phyloP scores from a whole-genome alignment of 2,888 invertebrate genomes.

The Rhamphomyia laevipes region DNA sequence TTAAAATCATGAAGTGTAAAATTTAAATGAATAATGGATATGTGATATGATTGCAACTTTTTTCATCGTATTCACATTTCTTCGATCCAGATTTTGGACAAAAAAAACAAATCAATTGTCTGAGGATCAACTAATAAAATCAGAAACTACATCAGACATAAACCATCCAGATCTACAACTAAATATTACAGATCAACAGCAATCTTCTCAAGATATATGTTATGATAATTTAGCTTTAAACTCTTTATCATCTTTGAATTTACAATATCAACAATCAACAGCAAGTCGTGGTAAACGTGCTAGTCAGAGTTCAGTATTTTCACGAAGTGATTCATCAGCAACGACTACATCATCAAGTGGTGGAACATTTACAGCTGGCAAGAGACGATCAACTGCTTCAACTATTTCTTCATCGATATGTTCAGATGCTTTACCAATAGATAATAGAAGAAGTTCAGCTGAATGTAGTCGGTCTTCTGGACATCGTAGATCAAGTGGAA shows the following conservation, averaged over 20 bases:
- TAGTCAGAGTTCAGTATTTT: conserved; percentile 22
- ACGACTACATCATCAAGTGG: conserved; percentile 34
- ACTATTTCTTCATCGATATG: conserved; percentile 35
- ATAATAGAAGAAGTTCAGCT: conserved; percentile 34
- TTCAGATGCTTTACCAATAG: conserved; percentile 31
- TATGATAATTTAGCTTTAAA: conserved; percentile 1
- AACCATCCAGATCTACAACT: conserved; percentile 1
- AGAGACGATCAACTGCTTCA: conserved; percentile 34
- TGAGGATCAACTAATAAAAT: conserved; percentile 3
- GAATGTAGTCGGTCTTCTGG: conserved; percentile 28
- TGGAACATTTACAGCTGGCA: conserved; percentile 32
- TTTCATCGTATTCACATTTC: conserved; percentile 36
- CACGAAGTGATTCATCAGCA: conserved; percentile 37
- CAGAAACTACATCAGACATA: conserved; percentile 4
- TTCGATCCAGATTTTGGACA: conserved; percentile 37
- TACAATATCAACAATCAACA: conserved; percentile 15
- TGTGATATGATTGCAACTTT: conserved; percentile 36
- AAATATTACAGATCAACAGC: conserved; percentile 4
- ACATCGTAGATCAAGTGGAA: conserved; percentile 33
- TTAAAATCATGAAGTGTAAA: conserved; percentile 5
- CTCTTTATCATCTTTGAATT: neutral
- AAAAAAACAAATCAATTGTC: conserved; percentile 5
- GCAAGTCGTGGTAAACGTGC: conserved; percentile 28
- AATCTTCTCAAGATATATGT: conserved; percentile 7
- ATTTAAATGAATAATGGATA: conserved; percentile 9